Evolutionary conservation across 2,888 invertebrate species (phyloP).

Genomic region (Temnothorax rugatulus): DNA sequence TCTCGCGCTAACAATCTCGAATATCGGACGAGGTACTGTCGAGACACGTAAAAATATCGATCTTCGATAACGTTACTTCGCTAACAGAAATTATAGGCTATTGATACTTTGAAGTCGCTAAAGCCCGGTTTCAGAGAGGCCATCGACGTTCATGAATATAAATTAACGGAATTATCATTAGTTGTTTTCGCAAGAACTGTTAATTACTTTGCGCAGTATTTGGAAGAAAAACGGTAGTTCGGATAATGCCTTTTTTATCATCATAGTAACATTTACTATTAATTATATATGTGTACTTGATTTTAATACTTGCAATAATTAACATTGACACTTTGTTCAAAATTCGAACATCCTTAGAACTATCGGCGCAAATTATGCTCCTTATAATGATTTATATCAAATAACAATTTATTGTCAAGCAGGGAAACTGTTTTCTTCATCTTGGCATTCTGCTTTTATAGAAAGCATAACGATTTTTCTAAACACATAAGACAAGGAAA

Average conservation of each 20-base stretch:
- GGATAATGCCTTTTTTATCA: not conserved
- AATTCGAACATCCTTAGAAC: not conserved
- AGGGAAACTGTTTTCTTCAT: not conserved
- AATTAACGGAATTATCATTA: not conserved
- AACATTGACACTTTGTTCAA: not conserved
- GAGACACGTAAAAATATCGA: slow-evolving; percentile 23
- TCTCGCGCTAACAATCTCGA: slow-evolving; percentile 13
- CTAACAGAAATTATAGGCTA: slow-evolving; percentile 22
- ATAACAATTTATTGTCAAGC: not conserved
- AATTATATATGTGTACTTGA: not conserved
- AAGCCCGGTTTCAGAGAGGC: not conserved
- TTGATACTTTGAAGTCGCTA: not conserved
- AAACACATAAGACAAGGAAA: not conserved
- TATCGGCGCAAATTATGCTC: not conserved
- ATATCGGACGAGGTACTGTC: not conserved
- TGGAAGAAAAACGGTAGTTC: not conserved
- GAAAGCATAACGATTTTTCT: not conserved
- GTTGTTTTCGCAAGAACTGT: not conserved
- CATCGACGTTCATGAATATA: not conserved
- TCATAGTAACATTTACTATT: not conserved
- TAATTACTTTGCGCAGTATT: not conserved
- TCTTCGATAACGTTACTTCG: not conserved
- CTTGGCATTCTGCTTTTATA: not conserved
- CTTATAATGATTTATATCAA: not conserved
- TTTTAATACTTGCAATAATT: not conserved